A percentile compares a stretch with the other conserved stretches of the same genome.
These are phyloP conservation scores for Coenonympha glycerion DNA, from an alignment of 2,888 invertebrate genomes.

Conservation along the genomic window DNA sequence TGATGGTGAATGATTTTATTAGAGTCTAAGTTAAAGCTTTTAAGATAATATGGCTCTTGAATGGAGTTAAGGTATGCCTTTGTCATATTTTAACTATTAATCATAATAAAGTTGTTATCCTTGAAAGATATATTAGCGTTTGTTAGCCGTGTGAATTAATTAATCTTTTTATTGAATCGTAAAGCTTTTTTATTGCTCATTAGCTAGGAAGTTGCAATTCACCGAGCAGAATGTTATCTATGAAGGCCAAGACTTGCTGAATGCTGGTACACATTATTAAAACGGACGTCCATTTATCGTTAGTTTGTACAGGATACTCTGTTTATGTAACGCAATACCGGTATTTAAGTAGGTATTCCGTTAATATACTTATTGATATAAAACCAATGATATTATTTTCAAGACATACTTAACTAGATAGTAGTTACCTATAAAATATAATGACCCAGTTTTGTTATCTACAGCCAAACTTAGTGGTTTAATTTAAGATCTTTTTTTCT, in stretches of 20 bases:
- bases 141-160: conserved; percentile 21
- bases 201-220: conserved; percentile 11
- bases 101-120: conserved; percentile 17
- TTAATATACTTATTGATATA: neutral
- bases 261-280: conserved; percentile 1
- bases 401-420: too few relatives aligned
- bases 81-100: conserved; percentile 18
- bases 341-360: neutral
- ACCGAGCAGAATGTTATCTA: conserved; percentile 9
- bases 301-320: neutral
- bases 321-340: neutral
- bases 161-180: conserved; percentile 13
- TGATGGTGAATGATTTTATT: too few relatives aligned
- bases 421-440: too few relatives aligned
- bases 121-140: conserved; percentile 19
- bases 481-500: too few relatives aligned
- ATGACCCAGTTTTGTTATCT: too few relatives aligned
- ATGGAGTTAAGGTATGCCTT: conserved; percentile 1
- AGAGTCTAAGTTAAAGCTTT: too few relatives aligned
- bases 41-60: neutral
- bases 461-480: too few relatives aligned
- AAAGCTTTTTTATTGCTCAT: conserved; percentile 7
- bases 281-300: conserved; percentile 6
- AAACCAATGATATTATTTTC: too few relatives aligned
- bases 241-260: conserved; percentile 9